phyloP scores from a whole-genome alignment of 2,888 invertebrate species.

The Volucella zonaria region DNA sequence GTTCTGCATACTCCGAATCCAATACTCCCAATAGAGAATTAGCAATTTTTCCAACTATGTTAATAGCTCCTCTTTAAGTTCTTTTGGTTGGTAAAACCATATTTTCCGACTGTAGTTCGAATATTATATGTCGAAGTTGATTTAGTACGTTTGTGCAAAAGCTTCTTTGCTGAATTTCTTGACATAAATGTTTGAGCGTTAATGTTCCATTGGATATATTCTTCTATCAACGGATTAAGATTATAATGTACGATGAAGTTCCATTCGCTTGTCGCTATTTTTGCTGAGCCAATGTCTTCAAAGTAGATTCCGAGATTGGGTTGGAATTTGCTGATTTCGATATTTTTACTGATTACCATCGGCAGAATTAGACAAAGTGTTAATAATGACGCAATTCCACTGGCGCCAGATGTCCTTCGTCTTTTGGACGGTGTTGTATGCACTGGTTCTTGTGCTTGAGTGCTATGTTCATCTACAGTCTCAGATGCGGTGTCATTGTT shows the following conservation, averaged over 20 bases:
- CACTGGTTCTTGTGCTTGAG: not conserved
- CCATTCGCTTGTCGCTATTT: too few relatives aligned
- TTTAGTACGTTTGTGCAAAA: slow-evolving; percentile 12
- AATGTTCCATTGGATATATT: slow-evolving; percentile 31
- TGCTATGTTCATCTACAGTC: not conserved
- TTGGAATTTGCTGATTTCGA: slow-evolving; percentile 41
- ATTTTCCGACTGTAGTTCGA: slow-evolving; percentile 8
- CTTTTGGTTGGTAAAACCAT: slow-evolving; percentile 5
- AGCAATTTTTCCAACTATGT: slow-evolving; percentile 57
- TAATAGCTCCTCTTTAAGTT: slow-evolving; percentile 31
- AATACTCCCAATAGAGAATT: slow-evolving; percentile 61
- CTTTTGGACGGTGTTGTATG: slow-evolving; percentile 17
- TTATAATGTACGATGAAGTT: slow-evolving; percentile 51
- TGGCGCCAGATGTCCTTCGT: not conserved
- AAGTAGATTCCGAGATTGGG: too few relatives aligned
- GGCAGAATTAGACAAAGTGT: slow-evolving; percentile 25
- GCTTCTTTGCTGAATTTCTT: not conserved
- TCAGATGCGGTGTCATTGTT: not conserved
- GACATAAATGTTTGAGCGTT: slow-evolving; percentile 20
- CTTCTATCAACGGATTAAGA: not conserved
- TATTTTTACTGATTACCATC: slow-evolving; percentile 13
- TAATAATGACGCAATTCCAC: not conserved
- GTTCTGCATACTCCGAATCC: slow-evolving; percentile 55
- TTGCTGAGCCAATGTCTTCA: too few relatives aligned
- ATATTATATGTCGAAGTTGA: slow-evolving; percentile 18